These are phyloP conservation scores for Entomyzon cyanotis DNA, from an alignment of 2,113 vertebrate species.

Conservation along the genomic window DNA sequence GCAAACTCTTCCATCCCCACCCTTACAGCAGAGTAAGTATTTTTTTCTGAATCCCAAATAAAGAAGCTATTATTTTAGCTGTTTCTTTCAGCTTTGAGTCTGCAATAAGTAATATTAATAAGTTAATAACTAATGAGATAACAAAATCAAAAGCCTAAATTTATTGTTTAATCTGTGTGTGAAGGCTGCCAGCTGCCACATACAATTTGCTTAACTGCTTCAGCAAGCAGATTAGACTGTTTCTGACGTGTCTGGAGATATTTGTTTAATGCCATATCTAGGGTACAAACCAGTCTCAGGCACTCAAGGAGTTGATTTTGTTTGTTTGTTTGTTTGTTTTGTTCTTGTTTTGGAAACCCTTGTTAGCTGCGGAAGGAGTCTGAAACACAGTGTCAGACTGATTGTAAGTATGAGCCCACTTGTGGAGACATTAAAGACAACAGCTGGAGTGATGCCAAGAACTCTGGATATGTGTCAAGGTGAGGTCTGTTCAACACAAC, in stretches of 20 bases:
- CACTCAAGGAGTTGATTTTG: not conserved
- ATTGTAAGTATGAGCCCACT: constrained; percentile 86
- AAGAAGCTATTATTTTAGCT: not conserved
- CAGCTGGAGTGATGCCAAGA: constrained; percentile 78
- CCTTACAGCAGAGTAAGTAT: constrained; percentile 79
- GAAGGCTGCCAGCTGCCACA: not conserved
- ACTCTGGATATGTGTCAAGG: constrained; percentile 92
- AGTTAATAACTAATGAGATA: not conserved
- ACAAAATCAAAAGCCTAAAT: not conserved
- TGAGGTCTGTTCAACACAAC: constrained; percentile 65
- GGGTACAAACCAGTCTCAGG: not conserved
- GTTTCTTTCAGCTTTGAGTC: not conserved
- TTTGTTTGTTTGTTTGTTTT: not conserved
- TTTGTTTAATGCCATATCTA: not conserved
- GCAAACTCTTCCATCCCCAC: constrained; percentile 91
- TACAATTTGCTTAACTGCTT: not conserved
- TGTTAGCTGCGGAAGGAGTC: constrained; percentile 93
- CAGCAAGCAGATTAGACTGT: not conserved
- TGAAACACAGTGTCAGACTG: constrained; percentile 96
- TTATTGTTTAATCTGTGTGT: not conserved
- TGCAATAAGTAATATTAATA: not conserved
- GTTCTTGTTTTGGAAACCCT: constrained; percentile 15
- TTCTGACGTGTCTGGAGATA: not conserved
- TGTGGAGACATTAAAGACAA: constrained; percentile 81
- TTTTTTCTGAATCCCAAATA: not conserved